phyloP scores from a whole-genome alignment of 1,140 invertebrate species.

The Sminthurinus signatus region DNA sequence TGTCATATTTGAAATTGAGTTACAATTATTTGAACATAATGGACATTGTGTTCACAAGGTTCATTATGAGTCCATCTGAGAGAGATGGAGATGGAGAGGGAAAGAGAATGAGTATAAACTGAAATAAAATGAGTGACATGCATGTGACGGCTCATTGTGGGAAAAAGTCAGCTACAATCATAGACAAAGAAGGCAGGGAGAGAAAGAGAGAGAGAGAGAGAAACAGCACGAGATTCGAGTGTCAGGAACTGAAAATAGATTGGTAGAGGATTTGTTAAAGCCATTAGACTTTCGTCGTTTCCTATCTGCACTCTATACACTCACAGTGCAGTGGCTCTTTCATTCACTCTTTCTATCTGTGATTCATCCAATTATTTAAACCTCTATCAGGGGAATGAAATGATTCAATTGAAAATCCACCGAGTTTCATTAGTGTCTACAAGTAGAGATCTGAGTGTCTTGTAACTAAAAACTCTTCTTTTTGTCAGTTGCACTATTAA shows the following conservation, averaged over 20 bases:
- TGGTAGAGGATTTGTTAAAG: too few species aligned
- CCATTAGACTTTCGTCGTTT: too few species aligned
- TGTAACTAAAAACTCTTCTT: too few species aligned
- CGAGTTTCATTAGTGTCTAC: not conserved
- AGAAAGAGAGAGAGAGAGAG: not conserved
- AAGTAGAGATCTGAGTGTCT: not conserved
- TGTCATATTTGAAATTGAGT: too few species aligned
- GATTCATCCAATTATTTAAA: slow-evolving; percentile 14
- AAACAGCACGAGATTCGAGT: not conserved
- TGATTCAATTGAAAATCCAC: slow-evolving; percentile 9
- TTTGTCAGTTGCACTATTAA: too few species aligned
- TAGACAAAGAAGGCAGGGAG: not conserved
- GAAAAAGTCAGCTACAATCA: slow-evolving; percentile 12
- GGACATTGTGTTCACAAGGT: too few species aligned
- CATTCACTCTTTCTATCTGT: not conserved
- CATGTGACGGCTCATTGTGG: slow-evolving; percentile 3
- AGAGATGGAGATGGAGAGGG: too few species aligned
- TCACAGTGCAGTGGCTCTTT: too few species aligned
- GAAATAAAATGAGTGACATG: slow-evolving; percentile 10
- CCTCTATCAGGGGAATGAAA: slow-evolving; percentile 2
- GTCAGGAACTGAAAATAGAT: not conserved
- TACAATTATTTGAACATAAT: too few species aligned
- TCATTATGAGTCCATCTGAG: too few species aligned
- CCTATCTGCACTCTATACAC: too few species aligned
- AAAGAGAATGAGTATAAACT: too few species aligned